phyloP scores from a whole-genome alignment of 1,140 invertebrate species.

The Oncopodura yosiiana region DNA sequence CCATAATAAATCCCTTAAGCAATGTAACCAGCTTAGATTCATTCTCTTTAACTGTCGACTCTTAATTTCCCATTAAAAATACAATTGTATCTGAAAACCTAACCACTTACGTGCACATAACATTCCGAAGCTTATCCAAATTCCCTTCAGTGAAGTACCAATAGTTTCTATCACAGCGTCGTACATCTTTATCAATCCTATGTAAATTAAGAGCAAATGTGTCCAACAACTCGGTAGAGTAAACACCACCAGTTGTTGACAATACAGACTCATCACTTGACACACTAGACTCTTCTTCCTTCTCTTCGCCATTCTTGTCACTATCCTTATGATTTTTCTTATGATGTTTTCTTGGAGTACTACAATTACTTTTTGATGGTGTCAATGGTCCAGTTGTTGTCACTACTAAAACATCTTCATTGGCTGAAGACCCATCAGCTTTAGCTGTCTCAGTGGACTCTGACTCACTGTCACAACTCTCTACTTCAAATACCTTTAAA shows the following conservation, averaged over 20 bases:
- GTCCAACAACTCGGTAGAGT: constrained; percentile 71
- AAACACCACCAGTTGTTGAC: constrained; percentile 75
- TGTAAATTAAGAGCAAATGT: constrained; percentile 82
- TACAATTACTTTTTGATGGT: constrained; percentile 27
- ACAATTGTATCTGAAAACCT: no score
- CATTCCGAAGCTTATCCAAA: constrained; percentile 84
- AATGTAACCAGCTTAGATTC: no score
- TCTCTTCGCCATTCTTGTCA: constrained; percentile 23
- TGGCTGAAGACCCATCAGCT: background rate
- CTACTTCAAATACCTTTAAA: constrained; percentile 42
- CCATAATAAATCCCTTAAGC: background rate
- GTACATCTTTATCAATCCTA: constrained; percentile 92
- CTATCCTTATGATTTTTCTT: background rate
- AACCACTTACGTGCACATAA: constrained; percentile 90
- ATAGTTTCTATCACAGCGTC: constrained; percentile 86
- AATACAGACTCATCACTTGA: constrained; percentile 64
- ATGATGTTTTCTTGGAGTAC: constrained; percentile 17
- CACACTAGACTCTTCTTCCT: constrained; percentile 36
- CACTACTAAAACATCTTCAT: background rate
- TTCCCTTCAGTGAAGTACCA: constrained; percentile 80
- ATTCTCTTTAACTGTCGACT: no score
- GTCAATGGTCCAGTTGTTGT: background rate
- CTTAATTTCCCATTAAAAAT: no score
- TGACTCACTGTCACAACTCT: constrained; percentile 19
- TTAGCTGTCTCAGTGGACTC: background rate